phyloP scores from a whole-genome alignment of 2,888 invertebrate genomes.

The Leucoma salicis region DNA sequence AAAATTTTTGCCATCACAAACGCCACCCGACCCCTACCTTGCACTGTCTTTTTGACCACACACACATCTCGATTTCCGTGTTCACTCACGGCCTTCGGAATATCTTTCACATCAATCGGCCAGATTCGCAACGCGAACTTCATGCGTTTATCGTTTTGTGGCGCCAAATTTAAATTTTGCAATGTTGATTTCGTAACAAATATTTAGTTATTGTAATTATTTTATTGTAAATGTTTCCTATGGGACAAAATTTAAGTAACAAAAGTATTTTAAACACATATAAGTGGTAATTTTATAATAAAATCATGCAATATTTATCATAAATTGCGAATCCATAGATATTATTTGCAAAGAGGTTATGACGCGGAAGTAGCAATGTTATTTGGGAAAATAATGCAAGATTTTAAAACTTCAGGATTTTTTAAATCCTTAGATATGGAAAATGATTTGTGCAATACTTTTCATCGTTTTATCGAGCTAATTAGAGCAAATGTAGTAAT shows the following conservation, averaged over 20 bases:
- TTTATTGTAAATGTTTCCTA: not conserved
- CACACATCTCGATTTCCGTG: slow-evolving; percentile 83
- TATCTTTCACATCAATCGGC: slow-evolving; percentile 85
- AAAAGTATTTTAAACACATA: not conserved
- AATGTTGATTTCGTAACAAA: slow-evolving; percentile 24
- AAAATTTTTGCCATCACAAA: slow-evolving; percentile 90
- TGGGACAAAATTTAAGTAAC: not conserved
- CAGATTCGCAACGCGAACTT: slow-evolving; percentile 83
- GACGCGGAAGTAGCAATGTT: slow-evolving; percentile 48
- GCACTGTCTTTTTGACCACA: slow-evolving; percentile 86
- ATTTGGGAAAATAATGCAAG: slow-evolving; percentile 22
- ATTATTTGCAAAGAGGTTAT: slow-evolving; percentile 58
- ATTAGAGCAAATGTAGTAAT: slow-evolving; percentile 20
- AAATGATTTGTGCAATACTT: too few relatives aligned
- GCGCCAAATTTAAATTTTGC: slow-evolving; percentile 76
- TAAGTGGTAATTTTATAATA: not conserved
- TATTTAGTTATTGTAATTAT: not conserved
- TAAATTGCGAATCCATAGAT: slow-evolving; percentile 37
- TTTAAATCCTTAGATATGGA: too few relatives aligned
- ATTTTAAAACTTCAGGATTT: too few relatives aligned
- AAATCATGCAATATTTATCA: slow-evolving; percentile 17
- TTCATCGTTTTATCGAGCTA: too few relatives aligned
- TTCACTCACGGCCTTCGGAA: slow-evolving; percentile 85
- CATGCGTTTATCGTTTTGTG: slow-evolving; percentile 67
- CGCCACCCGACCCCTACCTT: slow-evolving; percentile 90